Evolutionary conservation across 2,113 vertebrate species (phyloP).

Genomic region (Bubo bubo): DNA sequence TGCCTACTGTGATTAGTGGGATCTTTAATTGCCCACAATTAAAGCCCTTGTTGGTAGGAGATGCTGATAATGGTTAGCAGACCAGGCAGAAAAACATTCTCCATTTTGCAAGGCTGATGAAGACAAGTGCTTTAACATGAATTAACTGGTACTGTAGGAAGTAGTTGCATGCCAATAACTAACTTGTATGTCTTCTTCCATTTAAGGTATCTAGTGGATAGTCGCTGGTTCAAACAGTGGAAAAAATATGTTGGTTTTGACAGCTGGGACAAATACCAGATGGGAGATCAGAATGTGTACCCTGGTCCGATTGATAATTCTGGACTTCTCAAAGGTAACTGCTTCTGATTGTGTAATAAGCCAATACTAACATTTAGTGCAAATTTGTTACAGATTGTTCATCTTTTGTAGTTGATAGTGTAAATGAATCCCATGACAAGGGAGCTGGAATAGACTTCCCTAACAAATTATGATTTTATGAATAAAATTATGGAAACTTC

Average conservation of each 20-base stretch:
- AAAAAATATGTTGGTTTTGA: conserved; percentile 99
- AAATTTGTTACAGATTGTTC: background rate
- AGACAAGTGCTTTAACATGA: background rate
- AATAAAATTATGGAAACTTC: background rate
- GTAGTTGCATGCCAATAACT: background rate
- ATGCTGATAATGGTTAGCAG: background rate
- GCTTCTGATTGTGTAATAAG: background rate
- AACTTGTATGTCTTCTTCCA: background rate
- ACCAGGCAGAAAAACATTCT: background rate
- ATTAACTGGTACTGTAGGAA: background rate
- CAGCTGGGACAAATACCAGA: conserved; percentile 99
- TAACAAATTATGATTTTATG: background rate
- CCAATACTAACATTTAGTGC: background rate
- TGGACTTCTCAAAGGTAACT: conserved; percentile 94
- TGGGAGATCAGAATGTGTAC: conserved; percentile 98
- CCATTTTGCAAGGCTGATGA: background rate
- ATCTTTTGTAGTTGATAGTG: background rate
- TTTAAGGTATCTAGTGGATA: conserved; percentile 95
- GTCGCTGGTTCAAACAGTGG: conserved; percentile 99
- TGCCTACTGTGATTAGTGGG: background rate
- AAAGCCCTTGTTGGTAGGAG: background rate
- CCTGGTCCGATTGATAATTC: conserved; percentile 97
- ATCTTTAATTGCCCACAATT: background rate
- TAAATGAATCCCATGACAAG: background rate
- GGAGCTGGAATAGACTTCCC: background rate